phyloP scores from a whole-genome alignment of 30 jellyfish, hydroid and myxozoan genomes.

The Catostylus mosaicus region DNA sequence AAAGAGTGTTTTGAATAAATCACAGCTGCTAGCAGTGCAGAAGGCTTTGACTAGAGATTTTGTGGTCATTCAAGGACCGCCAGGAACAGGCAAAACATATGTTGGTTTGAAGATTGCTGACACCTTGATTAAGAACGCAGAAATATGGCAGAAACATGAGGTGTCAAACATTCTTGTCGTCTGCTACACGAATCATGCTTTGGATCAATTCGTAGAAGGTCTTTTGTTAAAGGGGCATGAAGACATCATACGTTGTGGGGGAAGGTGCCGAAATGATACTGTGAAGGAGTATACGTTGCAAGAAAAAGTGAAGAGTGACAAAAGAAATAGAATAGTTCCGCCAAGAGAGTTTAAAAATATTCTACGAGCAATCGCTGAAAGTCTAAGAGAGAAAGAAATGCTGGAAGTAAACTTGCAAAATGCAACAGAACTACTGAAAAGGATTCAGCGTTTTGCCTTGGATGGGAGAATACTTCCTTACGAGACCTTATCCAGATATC shows the following conservation, averaged over 20 bases:
- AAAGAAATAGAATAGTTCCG: neutral
- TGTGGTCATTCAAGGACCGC: conserved; percentile 93
- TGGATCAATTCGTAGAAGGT: conserved; percentile 84
- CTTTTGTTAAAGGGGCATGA: conserved; percentile 68
- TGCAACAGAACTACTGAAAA: neutral
- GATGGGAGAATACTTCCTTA: conserved; percentile 21
- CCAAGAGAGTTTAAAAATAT: neutral
- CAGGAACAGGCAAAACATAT: conserved; percentile 95
- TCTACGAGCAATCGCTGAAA: neutral
- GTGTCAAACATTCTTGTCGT: conserved; percentile 74
- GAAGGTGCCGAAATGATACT: conserved; percentile 64
- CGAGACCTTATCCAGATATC: neutral
- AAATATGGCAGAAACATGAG: conserved; percentile 14
- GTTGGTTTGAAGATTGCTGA: conserved; percentile 76
- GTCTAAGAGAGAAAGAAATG: neutral
- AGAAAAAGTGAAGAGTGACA: neutral
- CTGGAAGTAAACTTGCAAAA: neutral
- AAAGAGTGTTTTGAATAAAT: conserved; percentile 6
- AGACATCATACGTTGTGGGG: conserved; percentile 77
- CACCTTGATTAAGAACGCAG: conserved; percentile 52
- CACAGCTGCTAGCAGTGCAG: conserved; percentile 67
- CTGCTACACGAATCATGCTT: conserved; percentile 91
- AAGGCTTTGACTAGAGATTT: conserved; percentile 61
- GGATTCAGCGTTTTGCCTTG: neutral
- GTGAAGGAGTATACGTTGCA: conserved; percentile 52